Evolutionary conservation across 2,888 invertebrate genomes (phyloP), one percentile per base, ranked within the genome.

Genomic region (Bombylius major): DNA sequence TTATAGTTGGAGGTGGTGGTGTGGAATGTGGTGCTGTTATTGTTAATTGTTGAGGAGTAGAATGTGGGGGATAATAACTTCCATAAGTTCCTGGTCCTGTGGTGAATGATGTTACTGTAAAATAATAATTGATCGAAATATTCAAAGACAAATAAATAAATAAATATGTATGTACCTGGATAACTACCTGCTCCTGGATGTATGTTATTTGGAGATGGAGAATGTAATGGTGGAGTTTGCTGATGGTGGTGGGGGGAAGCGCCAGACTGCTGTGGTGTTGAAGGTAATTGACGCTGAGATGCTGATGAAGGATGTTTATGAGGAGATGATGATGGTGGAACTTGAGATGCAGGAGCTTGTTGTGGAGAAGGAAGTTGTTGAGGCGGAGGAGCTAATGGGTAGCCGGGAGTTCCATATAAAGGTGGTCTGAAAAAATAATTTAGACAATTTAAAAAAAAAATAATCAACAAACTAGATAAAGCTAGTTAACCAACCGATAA

Each of bases 381-480:
- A 68, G 64, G 50, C 31, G 58, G 55, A 9, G 59, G 59, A n/a
- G 56, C 68, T 9, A 70, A 70, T 8, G 67, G 66, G 62, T 65
- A 73, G 51, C 68, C 70, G 8, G 73, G 73, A 61, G 66, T 71
- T 32, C 71, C 71, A 57, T 67, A 72, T 51, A 72, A 67, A 14
- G 72, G 65, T 12, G 72, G 69, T 6, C 70, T 69, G 36, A 1
- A 60, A 58, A 44, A 54, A 31, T 39, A 50, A 11, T 42, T 42
- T 11, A 11, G 11, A 14, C 14, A 14, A 14, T 45, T 39, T 9
- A 39, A 39, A 39, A 2, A 9, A 9, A 9, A 1, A 9, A 8
- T 39, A 3, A 39, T 39, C 39, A 23, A 23, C 23, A 23, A 23
- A 23, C 23, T 23, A 23, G 3, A 23, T 23, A 23, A 23, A 23